phyloP scores from a whole-genome alignment of 2,113 vertebrate species.

The Mesocricetus auratus region DNA sequence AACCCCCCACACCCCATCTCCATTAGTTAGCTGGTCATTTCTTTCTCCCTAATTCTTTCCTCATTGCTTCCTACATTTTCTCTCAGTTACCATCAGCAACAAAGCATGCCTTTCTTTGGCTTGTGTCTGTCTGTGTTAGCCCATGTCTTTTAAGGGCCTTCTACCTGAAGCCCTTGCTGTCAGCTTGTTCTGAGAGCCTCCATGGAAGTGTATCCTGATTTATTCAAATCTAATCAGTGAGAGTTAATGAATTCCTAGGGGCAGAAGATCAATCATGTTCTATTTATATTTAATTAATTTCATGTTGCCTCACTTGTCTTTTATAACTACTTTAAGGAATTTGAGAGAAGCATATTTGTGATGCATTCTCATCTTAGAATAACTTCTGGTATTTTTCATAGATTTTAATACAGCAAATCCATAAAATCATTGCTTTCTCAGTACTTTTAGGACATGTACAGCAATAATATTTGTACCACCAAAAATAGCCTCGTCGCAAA shows the following conservation, averaged over 20 bases:
- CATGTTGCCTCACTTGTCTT: slow-evolving; percentile 62
- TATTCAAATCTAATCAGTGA: slow-evolving; percentile 73
- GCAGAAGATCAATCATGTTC: slow-evolving; percentile 77
- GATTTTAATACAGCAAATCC: slow-evolving; percentile 19
- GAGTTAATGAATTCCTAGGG: slow-evolving; percentile 78
- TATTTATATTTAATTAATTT: slow-evolving; percentile 81
- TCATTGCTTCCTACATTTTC: not conserved
- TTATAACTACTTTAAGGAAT: slow-evolving; percentile 65
- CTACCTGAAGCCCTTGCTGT: not conserved
- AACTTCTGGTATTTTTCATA: not conserved
- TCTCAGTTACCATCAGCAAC: not conserved
- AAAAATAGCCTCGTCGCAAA: not conserved
- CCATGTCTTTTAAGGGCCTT: not conserved
- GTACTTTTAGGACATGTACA: slow-evolving; percentile 13
- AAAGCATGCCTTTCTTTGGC: not conserved
- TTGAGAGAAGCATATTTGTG: slow-evolving; percentile 42
- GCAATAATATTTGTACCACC: slow-evolving; percentile 41
- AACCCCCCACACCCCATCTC: not conserved
- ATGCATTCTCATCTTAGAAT: slow-evolving; percentile 50
- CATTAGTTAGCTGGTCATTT: not conserved
- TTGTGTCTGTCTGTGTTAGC: not conserved
- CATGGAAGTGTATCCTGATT: slow-evolving; percentile 70
- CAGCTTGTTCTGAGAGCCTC: not conserved
- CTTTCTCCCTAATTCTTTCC: not conserved
- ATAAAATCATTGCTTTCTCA: slow-evolving; percentile 24